Evolutionary conservation across 2,888 invertebrate species (phyloP).

Genomic region (Andrena hattorfiana): DNA sequence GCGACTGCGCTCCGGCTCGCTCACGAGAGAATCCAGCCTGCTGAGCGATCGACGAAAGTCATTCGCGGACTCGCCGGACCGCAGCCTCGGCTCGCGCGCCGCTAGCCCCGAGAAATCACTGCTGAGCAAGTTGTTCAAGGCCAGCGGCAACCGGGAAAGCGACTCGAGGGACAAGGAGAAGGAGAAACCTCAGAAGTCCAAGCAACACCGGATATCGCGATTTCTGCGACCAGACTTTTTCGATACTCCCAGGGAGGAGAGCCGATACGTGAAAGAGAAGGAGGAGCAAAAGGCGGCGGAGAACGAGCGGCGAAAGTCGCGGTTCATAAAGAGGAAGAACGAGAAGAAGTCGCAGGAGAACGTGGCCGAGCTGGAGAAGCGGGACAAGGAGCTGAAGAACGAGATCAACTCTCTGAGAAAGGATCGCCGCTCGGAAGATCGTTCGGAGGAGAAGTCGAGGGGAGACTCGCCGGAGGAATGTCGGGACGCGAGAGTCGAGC

Average conservation of each 20-base stretch:
- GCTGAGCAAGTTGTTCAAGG: conserved; percentile 87
- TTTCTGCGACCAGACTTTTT: conserved; percentile 93
- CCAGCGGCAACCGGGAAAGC: conserved; percentile 78
- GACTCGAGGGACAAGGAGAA: conserved; percentile 59
- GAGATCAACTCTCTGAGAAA: conserved; percentile 78
- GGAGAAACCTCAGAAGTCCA: conserved; percentile 75
- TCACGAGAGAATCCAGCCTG: conserved; percentile 75
- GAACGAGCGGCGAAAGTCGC: conserved; percentile 88
- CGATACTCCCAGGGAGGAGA: conserved; percentile 89
- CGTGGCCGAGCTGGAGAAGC: conserved; percentile 62
- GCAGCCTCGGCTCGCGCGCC: conserved; percentile 17
- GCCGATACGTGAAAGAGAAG: conserved; percentile 86
- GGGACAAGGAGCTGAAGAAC: conserved; percentile 77
- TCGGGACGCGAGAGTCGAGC: conserved; percentile 65
- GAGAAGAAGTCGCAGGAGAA: conserved; percentile 86
- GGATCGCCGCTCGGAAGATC: conserved; percentile 68
- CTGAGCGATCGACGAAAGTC: conserved; percentile 59
- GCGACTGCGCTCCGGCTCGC: conserved; percentile 78
- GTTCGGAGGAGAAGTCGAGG: conserved; percentile 54
- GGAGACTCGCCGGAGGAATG: conserved; percentile 43
- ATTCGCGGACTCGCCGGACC: conserved; percentile 70
- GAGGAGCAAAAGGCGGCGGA: conserved; percentile 83
- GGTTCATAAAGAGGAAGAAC: conserved; percentile 89
- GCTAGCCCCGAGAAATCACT: conserved; percentile 86
- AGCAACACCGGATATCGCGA: conserved; percentile 89